Evolutionary conservation across 2,888 invertebrate species (phyloP).

Genomic region (Sthenelais limicola): DNA sequence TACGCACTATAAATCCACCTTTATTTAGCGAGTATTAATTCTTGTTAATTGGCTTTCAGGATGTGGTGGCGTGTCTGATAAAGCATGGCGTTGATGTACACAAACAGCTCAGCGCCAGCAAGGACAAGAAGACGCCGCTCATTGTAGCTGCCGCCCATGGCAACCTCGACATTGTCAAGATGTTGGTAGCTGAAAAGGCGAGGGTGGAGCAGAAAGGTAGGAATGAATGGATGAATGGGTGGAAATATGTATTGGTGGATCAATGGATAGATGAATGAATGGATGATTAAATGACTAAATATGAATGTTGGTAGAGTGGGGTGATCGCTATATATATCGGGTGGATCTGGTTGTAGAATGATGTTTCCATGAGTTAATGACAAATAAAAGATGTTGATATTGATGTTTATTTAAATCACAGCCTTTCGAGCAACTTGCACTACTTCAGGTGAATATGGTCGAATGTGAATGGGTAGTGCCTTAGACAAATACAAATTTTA

Average conservation of each 20-base stretch:
- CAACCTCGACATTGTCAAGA: constrained; percentile 71
- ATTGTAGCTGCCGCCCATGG: constrained; percentile 74
- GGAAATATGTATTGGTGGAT: background rate
- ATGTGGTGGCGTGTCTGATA: constrained; percentile 69
- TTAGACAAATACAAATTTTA: too few species aligned
- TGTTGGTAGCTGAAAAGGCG: constrained; percentile 72
- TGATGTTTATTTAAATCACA: too few species aligned
- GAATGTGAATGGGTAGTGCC: too few species aligned
- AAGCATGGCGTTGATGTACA: constrained; percentile 71
- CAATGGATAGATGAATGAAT: background rate
- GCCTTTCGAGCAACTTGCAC: too few species aligned
- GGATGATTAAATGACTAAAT: background rate
- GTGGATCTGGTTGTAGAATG: too few species aligned
- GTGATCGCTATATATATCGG: too few species aligned
- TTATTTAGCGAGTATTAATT: too few species aligned
- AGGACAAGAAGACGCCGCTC: constrained; percentile 72
- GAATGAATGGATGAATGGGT: constrained; percentile 22
- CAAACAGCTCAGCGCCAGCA: constrained; percentile 69
- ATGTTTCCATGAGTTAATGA: too few species aligned
- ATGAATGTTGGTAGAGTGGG: background rate
- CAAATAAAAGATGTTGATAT: too few species aligned
- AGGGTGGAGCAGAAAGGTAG: constrained; percentile 71
- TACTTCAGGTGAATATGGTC: too few species aligned
- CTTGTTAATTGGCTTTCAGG: too few species aligned
- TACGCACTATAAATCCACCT: too few species aligned